Evolutionary conservation across 2,797 vertebrate species (phyloP).

Genomic region (Scomberomorus guttatus): DNA sequence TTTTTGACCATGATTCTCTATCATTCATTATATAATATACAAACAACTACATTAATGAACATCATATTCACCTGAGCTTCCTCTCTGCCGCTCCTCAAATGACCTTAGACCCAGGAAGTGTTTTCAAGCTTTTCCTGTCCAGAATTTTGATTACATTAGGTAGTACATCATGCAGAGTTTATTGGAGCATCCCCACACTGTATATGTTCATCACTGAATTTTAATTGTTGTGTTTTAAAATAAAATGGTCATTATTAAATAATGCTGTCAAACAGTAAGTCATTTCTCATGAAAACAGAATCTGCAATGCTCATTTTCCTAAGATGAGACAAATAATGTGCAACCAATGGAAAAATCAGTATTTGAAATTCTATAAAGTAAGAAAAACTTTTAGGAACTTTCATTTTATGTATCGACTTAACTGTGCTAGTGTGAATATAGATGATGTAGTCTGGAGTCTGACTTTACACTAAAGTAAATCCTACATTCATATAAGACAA

Average conservation of each 20-base stretch:
- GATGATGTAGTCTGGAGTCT: no score
- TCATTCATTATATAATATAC: background rate
- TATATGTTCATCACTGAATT: background rate
- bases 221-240: background rate
- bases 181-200: background rate
- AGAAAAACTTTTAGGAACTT: no score
- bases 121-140: background rate
- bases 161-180: background rate
- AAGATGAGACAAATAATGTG: background rate
- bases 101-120: conserved; percentile 22
- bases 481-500: no score
- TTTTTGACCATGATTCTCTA: background rate
- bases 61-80: conserved; percentile 15
- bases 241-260: background rate
- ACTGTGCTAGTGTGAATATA: no score
- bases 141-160: background rate
- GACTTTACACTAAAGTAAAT: no score
- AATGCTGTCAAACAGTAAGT: background rate
- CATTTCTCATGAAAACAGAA: no score
- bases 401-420: no score
- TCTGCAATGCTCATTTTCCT: background rate
- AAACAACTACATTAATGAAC: background rate
- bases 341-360: no score
- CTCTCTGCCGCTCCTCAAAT: background rate
- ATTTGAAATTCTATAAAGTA: no score